Percentiles rank a stretch among this genome's conserved stretches.
These are phyloP conservation scores for Synanthedon tipuliformis DNA, from an alignment of 2,888 invertebrate species.

Conservation along the genomic window DNA sequence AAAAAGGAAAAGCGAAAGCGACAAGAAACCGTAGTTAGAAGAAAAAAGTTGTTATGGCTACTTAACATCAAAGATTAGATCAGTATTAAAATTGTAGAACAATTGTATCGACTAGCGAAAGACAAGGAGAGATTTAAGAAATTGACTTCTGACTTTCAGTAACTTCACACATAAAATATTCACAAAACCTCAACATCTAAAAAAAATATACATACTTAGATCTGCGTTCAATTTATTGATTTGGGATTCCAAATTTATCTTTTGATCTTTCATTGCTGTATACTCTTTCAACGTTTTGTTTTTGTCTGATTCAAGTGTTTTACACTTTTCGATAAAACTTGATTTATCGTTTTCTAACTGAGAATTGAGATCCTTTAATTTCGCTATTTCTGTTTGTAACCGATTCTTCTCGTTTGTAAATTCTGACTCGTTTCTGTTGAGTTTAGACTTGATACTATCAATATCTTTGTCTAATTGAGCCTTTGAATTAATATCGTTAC, in stretches of 20 bases:
- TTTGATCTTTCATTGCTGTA: constrained; percentile 74
- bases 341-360: constrained; percentile 59
- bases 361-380: constrained; percentile 62
- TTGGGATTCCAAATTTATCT: constrained; percentile 71
- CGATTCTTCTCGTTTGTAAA: constrained; percentile 64
- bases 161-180: too few species aligned
- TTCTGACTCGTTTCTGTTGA: constrained; percentile 60
- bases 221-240: constrained; percentile 70
- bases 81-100: too few species aligned
- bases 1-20: too few species aligned
- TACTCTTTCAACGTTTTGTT: constrained; percentile 44
- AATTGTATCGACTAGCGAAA: too few species aligned
- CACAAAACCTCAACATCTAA: too few species aligned
- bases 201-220: constrained; percentile 56
- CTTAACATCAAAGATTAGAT: too few species aligned
- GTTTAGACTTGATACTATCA: constrained; percentile 64
- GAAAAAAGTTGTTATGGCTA: too few species aligned
- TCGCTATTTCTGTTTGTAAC: constrained; percentile 59
- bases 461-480: constrained; percentile 61
- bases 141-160: too few species aligned
- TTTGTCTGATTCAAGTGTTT: constrained; percentile 47
- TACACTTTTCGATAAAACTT: constrained; percentile 36
- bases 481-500: constrained; percentile 59
- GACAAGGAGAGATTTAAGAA: too few species aligned
- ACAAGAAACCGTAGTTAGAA: too few species aligned